A percentile compares a stretch with the other conserved stretches of the same genome.
These are phyloP conservation scores for Elephas maximus DNA, from an alignment of 2,113 vertebrate species.

Conservation along the genomic window DNA sequence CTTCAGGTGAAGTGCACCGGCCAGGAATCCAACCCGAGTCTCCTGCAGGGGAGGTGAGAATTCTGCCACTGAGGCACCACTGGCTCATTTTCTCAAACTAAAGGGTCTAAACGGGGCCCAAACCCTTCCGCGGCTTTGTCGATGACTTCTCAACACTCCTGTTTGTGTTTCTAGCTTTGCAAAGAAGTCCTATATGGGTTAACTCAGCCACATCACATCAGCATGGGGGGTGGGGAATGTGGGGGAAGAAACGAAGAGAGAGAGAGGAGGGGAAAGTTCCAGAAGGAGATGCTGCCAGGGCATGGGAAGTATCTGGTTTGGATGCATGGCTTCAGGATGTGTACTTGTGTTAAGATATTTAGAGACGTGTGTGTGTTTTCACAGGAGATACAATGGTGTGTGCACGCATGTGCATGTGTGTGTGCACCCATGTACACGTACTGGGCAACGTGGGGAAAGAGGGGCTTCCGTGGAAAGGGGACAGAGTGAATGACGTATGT, in stretches of 20 bases:
- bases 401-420: neutral
- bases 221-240: rapidly evolving
- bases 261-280: neutral
- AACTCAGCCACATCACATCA: neutral
- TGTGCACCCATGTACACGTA: rapidly evolving
- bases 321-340: neutral
- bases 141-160: rapidly evolving
- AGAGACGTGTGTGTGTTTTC: neutral
- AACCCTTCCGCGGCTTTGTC: neutral
- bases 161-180: neutral
- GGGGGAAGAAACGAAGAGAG: too few species aligned
- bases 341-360: neutral
- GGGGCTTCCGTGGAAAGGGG: rapidly evolving
- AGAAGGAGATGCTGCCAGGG: neutral
- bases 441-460: neutral
- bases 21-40: neutral
- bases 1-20: neutral
- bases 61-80: neutral
- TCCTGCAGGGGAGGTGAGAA: neutral
- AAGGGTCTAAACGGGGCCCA: neutral
- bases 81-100: neutral
- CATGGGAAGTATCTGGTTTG: neutral
- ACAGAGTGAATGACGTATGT: rapidly evolving
- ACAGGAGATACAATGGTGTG: neutral
- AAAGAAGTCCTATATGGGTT: neutral